Base-by-base conservation (phyloP, 2,888 invertebrate species). In the Andrena hattorfiana region DNA sequence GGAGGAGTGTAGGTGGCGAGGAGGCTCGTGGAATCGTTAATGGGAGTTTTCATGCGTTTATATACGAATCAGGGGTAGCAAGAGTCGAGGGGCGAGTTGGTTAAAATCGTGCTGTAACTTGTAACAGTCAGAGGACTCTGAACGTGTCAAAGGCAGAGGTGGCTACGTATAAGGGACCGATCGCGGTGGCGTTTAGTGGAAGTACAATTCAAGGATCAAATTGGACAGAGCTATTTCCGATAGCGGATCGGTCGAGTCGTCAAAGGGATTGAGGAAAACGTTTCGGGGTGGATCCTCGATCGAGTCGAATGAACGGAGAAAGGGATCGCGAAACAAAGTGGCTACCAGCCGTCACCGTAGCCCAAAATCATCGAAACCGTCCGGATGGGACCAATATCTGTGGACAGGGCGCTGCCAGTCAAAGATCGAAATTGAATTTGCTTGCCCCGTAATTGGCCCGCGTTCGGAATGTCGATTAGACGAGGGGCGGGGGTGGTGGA, bases 341-440 rank as follows among this genome's bases (percentile, higher is more conserved):
- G 83, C 77, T 76, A 74, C 68, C 74, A 68, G 68, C 80, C 83
- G 79, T 83, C 77, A 83, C 73, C 66, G 84, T 85, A 35, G 82
- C 69, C 86, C 77, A 75, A 85, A 88, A 88, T 88, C 88, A 87
- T 88, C 79, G 85, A 82, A 88, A 83, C 67, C 60, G 69, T 77
- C 76, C 74, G 64, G 49, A 66, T 71, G 73, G 80, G 83, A 85
- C 87, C 87, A 77, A 89, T 89, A 87, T 88, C 85, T 82, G 79
- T 73, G 82, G 83, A 83, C 81, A 23, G 77, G 81, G 63, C 64
- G 80, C 81, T 89, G 86, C 86, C 86, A 85, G 83, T 89, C 87
- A 87, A 89, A 89, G 77, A 76, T 85, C 73, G 88, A 89, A 89
- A 89, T 89, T 89, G 89, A 89, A 89, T 89, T 87, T 87, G 89